A percentile compares a stretch with the other conserved stretches of the same genome.
phyloP scores from a whole-genome alignment of 2,113 vertebrate species.

The Gallinago media region DNA sequence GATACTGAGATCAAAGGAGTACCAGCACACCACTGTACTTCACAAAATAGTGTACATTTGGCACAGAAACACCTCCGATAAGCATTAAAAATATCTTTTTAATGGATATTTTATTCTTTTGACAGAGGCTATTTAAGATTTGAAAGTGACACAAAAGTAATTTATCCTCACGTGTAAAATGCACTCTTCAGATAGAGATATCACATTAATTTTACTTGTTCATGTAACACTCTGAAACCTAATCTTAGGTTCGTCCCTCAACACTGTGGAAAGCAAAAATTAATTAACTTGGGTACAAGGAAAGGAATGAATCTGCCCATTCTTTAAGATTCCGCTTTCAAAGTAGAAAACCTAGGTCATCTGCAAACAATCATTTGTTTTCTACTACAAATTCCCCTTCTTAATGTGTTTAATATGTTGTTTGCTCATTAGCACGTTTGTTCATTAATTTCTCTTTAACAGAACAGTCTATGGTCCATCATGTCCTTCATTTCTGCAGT shows the following conservation, averaged over 20 bases:
- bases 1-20: conserved; percentile 68
- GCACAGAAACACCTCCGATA: conserved; percentile 57
- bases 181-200: conserved; percentile 22
- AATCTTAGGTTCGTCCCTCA: conserved; percentile 52
- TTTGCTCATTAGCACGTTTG: neutral
- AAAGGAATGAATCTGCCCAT: conserved; percentile 32
- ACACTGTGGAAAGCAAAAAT: conserved; percentile 24
- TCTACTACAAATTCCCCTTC: neutral
- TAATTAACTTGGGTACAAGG: conserved; percentile 19
- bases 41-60: conserved; percentile 53
- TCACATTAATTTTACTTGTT: conserved; percentile 51
- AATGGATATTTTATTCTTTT: conserved; percentile 64
- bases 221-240: conserved; percentile 48
- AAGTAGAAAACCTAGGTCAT: neutral
- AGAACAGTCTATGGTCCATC: neutral
- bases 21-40: conserved; percentile 40
- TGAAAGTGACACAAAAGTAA: conserved; percentile 63
- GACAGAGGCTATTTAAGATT: conserved; percentile 53
- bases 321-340: neutral
- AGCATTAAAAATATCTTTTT: conserved; percentile 68
- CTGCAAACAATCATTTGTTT: neutral
- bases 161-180: conserved; percentile 49
- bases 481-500: neutral
- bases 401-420: neutral
- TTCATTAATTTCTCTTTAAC: conserved; percentile 16